Conservation (phyloP, 2,113 vertebrate genomes). For the Carollia perspicillata region DNA sequence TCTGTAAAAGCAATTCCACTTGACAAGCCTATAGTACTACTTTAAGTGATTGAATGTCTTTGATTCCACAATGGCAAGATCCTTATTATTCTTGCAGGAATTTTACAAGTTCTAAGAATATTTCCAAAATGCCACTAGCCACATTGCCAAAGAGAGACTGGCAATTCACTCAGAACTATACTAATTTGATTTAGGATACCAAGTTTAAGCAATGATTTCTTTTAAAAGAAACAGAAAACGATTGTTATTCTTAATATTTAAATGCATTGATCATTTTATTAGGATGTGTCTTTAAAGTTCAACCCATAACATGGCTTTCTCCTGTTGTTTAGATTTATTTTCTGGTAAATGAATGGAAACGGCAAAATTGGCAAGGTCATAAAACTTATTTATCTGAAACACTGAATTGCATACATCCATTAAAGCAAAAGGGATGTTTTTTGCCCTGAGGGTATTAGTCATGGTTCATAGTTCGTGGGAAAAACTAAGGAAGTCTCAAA, state of each 20-base stretch:
- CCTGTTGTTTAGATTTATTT: conserved; percentile 69
- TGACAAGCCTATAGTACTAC: conserved; percentile 71
- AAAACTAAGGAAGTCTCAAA: conserved; percentile 89
- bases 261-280: conserved; percentile 60
- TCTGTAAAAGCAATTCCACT: conserved; percentile 73
- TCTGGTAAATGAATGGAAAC: conserved; percentile 79
- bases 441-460: conserved; percentile 89
- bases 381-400: conserved; percentile 85
- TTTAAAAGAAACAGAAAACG: neutral
- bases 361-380: conserved; percentile 83
- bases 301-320: conserved; percentile 35
- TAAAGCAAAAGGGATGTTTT: conserved; percentile 83
- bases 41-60: conserved; percentile 75
- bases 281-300: conserved; percentile 38
- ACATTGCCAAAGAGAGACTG: conserved; percentile 56
- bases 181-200: conserved; percentile 56
- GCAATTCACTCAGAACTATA: conserved; percentile 51
- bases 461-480: conserved; percentile 88
- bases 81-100: conserved; percentile 73
- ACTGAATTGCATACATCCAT: conserved; percentile 81
- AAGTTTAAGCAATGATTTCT: conserved; percentile 62
- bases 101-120: conserved; percentile 75
- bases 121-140: conserved; percentile 71
- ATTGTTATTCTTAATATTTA: conserved; percentile 42
- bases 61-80: conserved; percentile 70